Conservation (phyloP, 2,113 vertebrate species). For the Clinocottus analis region DNA sequence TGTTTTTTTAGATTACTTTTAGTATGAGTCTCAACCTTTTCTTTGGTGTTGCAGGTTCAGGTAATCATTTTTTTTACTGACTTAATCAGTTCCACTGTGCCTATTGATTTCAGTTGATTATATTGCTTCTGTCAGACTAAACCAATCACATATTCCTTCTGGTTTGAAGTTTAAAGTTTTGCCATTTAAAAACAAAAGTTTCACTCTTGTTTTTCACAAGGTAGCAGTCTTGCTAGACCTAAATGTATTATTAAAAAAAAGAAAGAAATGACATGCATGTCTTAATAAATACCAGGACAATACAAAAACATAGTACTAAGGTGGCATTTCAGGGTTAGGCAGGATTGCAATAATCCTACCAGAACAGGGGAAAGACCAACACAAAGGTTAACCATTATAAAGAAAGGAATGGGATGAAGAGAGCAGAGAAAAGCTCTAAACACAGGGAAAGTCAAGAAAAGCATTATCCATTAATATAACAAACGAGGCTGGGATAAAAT, state of each 20-base stretch:
- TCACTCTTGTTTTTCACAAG: conserved; percentile 2
- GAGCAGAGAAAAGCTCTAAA: conserved; percentile 44
- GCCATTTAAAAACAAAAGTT: background rate
- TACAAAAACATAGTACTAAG: conserved; percentile 41
- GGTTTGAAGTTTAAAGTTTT: background rate
- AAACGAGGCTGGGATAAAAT: conserved; percentile 53
- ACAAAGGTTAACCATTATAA: conserved; percentile 66
- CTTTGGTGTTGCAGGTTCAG: conserved; percentile 41
- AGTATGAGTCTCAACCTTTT: conserved; percentile 27
- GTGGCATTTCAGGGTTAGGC: conserved; percentile 67
- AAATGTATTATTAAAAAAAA: conserved; percentile 28
- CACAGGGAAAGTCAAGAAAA: conserved; percentile 44
- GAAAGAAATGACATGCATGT: conserved; percentile 21
- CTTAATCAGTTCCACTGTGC: conserved; percentile 47
- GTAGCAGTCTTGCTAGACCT: background rate
- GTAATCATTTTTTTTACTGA: conserved; percentile 54
- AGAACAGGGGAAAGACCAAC: conserved; percentile 48
- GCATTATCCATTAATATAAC: conserved; percentile 65
- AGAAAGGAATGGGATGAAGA: conserved; percentile 53
- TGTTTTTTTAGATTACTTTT: conserved; percentile 22
- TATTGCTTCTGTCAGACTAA: conserved; percentile 47
- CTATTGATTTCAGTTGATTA: conserved; percentile 49
- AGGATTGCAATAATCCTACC: conserved; percentile 68
- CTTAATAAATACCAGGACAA: conserved; percentile 40
- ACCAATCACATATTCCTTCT: conserved; percentile 16